Conservation (phyloP, 2,888 invertebrate species). For the Caenorhabditis angaria region DNA sequence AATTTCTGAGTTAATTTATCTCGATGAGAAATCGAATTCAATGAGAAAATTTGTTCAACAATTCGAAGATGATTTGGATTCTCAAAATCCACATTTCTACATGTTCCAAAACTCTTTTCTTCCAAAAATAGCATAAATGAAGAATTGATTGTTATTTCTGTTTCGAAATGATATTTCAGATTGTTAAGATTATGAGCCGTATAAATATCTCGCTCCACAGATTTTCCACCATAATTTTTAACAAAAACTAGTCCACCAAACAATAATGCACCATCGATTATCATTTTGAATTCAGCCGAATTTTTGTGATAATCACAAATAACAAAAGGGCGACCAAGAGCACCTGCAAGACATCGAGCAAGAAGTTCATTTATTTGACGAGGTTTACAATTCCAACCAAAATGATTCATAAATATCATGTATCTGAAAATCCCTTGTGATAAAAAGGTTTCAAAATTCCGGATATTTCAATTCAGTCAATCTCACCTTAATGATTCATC, state of each 20-base stretch:
- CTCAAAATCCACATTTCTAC: conserved; percentile 8
- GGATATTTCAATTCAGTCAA: not conserved
- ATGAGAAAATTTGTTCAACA: conserved; percentile 22
- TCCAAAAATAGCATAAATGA: conserved; percentile 30
- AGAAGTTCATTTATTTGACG: conserved; percentile 11
- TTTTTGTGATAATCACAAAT: conserved; percentile 25
- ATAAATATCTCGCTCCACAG: conserved; percentile 31
- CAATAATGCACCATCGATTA: conserved; percentile 32
- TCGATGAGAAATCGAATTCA: conserved; percentile 25
- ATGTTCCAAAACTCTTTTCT: conserved; percentile 15
- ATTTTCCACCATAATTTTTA: conserved; percentile 13
- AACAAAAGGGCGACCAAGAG: conserved; percentile 30
- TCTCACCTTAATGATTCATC: conserved; percentile 25
- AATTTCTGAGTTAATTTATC: conserved; percentile 31
- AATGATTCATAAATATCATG: conserved; percentile 29
- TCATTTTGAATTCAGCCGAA: conserved; percentile 21
- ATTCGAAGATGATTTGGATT: not conserved
- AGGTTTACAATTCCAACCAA: conserved; percentile 33
- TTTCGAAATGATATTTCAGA: conserved; percentile 35
- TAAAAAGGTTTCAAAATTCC: not conserved
- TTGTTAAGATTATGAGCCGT: conserved; percentile 16
- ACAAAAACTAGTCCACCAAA: conserved; percentile 28
- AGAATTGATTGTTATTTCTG: conserved; percentile 32
- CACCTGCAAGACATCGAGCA: conserved; percentile 13
- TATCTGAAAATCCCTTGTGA: conserved; percentile 15